Evolutionary conservation across 2,888 invertebrate genomes (phyloP).

Genomic region (Erebia aethiops): DNA sequence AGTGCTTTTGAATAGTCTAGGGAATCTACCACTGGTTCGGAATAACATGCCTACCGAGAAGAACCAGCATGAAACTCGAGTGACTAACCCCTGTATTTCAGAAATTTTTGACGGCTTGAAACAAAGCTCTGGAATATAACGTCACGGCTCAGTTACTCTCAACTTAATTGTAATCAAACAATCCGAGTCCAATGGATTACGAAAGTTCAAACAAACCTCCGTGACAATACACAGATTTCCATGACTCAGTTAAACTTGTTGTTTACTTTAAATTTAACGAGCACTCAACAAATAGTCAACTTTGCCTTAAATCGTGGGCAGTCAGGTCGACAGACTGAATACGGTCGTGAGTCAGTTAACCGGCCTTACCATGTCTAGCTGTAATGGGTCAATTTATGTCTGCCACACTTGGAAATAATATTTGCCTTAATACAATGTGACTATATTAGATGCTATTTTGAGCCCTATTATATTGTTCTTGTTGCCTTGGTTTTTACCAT

Average conservation of each 20-base stretch:
- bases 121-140: slow-evolving; percentile 1
- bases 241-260: slow-evolving; percentile 19
- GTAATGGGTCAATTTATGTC: slow-evolving; percentile 40
- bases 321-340: slow-evolving; percentile 28
- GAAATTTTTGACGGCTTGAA: neutral
- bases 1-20: no score
- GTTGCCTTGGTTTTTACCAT: slow-evolving; percentile 2
- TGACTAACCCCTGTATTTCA: neutral
- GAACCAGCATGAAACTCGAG: no score
- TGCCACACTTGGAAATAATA: slow-evolving; percentile 35
- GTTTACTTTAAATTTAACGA: slow-evolving; percentile 34
- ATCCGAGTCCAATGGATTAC: slow-evolving; percentile 9
- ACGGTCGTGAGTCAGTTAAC: slow-evolving; percentile 35
- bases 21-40: no score
- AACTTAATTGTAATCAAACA: slow-evolving; percentile 15
- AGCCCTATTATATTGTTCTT: slow-evolving; percentile 27
- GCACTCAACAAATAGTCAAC: slow-evolving; percentile 32
- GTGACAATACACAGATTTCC: slow-evolving; percentile 17
- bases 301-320: slow-evolving; percentile 27
- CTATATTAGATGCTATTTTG: slow-evolving; percentile 17
- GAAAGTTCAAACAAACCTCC: slow-evolving; percentile 23
- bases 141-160: neutral
- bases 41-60: no score
- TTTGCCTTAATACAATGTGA: slow-evolving; percentile 31
- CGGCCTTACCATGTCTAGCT: slow-evolving; percentile 35